A percentile compares a stretch with the other conserved stretches of the same genome.
phyloP scores from a whole-genome alignment of 2,888 invertebrate genomes.

The Dynastes hyllus region DNA sequence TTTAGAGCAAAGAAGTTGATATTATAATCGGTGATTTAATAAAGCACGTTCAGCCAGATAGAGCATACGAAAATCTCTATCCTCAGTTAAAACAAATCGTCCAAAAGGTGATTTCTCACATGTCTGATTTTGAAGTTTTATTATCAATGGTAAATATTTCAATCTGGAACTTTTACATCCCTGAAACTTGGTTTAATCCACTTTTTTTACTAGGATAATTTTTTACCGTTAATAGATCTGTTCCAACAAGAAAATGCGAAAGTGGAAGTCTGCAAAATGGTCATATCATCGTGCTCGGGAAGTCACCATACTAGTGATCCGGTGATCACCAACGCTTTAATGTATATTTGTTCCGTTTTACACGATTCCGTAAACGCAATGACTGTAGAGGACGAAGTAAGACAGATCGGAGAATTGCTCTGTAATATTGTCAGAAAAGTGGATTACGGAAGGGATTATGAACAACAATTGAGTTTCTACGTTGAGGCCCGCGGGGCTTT shows the following conservation, averaged over 20 bases:
- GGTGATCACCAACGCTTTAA: slow-evolving; percentile 89
- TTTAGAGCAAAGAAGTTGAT: slow-evolving; percentile 88
- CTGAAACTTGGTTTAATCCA: not conserved
- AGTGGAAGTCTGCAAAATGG: slow-evolving; percentile 88
- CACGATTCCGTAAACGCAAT: slow-evolving; percentile 96
- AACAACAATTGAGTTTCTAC: slow-evolving; percentile 94
- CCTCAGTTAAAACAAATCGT: slow-evolving; percentile 84
- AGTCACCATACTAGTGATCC: slow-evolving; percentile 81
- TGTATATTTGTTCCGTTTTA: slow-evolving; percentile 90
- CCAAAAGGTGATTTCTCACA: slow-evolving; percentile 83
- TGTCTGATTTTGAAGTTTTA: slow-evolving; percentile 85
- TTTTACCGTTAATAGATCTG: slow-evolving; percentile 91
- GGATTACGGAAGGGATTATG: slow-evolving; percentile 89
- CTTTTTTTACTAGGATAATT: slow-evolving; percentile 81
- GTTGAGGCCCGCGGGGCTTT: slow-evolving; percentile 94
- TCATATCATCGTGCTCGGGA: slow-evolving; percentile 75
- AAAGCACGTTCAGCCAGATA: slow-evolving; percentile 84
- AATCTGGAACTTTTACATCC: not conserved
- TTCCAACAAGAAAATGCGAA: slow-evolving; percentile 89
- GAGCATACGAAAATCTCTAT: slow-evolving; percentile 86
- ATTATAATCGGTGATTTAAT: slow-evolving; percentile 89
- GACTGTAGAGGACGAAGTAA: slow-evolving; percentile 93
- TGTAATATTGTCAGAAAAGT: slow-evolving; percentile 87
- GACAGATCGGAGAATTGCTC: slow-evolving; percentile 88
- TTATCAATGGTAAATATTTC: slow-evolving; percentile 81